phyloP scores from a whole-genome alignment of 1,140 invertebrate genomes.

The Scaptodrosophila lebanonensis region DNA sequence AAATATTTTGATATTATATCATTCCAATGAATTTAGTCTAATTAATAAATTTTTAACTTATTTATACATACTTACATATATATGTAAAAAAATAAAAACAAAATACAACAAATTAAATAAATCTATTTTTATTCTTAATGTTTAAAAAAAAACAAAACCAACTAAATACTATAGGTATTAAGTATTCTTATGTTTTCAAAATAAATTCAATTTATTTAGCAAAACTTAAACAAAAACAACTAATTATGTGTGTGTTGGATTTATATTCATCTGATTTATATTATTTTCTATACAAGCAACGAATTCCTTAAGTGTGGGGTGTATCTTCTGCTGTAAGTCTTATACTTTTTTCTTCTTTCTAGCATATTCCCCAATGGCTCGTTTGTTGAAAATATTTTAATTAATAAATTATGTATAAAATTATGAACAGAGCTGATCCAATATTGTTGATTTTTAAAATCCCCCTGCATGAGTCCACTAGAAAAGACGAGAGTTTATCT shows the following conservation, averaged over 20 bases:
- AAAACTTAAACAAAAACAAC: slow-evolving; percentile 20
- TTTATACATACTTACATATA: slow-evolving; percentile 68
- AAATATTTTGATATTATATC: slow-evolving; percentile 76
- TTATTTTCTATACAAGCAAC: too few species aligned
- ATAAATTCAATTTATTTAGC: slow-evolving; percentile 73
- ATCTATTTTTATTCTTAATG: slow-evolving; percentile 69
- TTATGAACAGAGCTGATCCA: too few species aligned
- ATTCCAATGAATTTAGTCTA: slow-evolving; percentile 75
- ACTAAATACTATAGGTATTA: slow-evolving; percentile 51
- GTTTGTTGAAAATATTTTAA: too few species aligned
- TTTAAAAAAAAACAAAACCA: slow-evolving; percentile 47
- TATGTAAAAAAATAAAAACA: slow-evolving; percentile 58
- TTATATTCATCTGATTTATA: too few species aligned
- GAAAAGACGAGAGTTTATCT: too few species aligned
- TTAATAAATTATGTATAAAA: too few species aligned
- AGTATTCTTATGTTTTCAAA: slow-evolving; percentile 73
- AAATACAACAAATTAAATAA: slow-evolving; percentile 49
- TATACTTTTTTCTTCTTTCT: too few species aligned
- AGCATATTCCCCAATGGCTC: too few species aligned
- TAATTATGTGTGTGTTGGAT: not conserved
- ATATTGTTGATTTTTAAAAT: too few species aligned
- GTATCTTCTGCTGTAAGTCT: too few species aligned
- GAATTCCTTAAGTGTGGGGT: too few species aligned
- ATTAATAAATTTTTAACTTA: slow-evolving; percentile 76
- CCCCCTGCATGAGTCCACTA: too few species aligned